Conservation (phyloP, 2,888 invertebrate genomes). For the Ectemnius cavifrons region DNA sequence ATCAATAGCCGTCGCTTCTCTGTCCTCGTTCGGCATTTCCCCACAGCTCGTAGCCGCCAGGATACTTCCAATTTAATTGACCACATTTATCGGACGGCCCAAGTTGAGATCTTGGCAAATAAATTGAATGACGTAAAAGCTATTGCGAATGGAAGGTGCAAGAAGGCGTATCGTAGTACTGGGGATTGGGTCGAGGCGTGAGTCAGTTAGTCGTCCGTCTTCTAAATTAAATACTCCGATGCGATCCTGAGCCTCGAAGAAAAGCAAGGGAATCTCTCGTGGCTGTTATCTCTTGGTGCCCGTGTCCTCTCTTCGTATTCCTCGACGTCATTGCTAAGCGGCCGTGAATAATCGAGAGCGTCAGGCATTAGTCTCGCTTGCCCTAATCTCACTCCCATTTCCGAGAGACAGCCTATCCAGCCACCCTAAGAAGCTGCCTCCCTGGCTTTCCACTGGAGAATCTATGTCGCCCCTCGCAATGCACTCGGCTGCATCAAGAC, state of each 20-base stretch:
- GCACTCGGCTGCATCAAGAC: too few species aligned
- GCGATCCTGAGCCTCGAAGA: not conserved
- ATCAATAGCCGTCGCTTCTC: slow-evolving; percentile 49
- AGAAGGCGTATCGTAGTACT: slow-evolving; percentile 13
- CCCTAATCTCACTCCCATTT: slow-evolving; percentile 41
- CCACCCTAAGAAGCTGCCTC: slow-evolving; percentile 12
- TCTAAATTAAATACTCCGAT: slow-evolving; percentile 23
- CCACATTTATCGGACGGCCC: too few species aligned
- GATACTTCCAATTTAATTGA: too few species aligned
- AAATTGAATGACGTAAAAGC: too few species aligned
- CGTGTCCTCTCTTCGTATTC: not conserved
- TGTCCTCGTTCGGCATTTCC: slow-evolving; percentile 10
- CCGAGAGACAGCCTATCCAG: slow-evolving; percentile 14
- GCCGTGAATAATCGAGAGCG: slow-evolving; percentile 47
- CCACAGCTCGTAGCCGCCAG: too few species aligned
- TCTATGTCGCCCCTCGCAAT: slow-evolving; percentile 4
- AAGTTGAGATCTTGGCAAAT: too few species aligned
- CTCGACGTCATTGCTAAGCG: slow-evolving; percentile 27
- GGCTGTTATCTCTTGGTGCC: not conserved
- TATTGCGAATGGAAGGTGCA: too few species aligned
- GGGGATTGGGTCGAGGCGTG: not conserved
- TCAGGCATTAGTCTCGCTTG: slow-evolving; percentile 28
- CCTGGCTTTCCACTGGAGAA: slow-evolving; percentile 1
- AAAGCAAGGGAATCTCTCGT: not conserved
- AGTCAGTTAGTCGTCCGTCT: slow-evolving; percentile 18